Conservation (phyloP, 2,888 invertebrate species). For the Disparrhopalites patrizii region DNA sequence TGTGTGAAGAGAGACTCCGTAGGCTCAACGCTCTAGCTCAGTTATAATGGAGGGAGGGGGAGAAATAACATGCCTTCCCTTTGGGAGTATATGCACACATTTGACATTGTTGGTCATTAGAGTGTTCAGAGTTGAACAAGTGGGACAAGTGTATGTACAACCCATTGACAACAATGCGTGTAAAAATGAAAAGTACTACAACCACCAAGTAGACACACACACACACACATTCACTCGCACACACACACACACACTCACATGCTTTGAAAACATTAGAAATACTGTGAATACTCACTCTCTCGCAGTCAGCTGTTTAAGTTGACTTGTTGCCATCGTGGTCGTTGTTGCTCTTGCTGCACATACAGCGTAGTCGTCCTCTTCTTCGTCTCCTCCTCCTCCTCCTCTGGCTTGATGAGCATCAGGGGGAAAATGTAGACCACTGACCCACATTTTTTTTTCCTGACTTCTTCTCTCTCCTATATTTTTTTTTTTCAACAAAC, state of each 20-base stretch:
- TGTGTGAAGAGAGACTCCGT: background rate
- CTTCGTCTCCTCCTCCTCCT: too few species aligned
- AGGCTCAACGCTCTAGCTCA: too few species aligned
- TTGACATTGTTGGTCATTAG: constrained; percentile 31
- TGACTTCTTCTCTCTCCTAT: constrained; percentile 14
- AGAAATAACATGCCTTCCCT: background rate
- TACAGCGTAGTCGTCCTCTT: too few species aligned
- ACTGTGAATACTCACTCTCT: too few species aligned
- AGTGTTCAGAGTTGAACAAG: constrained; percentile 28
- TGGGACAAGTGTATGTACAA: constrained; percentile 25
- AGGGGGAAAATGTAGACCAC: constrained; percentile 28
- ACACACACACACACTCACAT: background rate
- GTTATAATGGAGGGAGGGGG: too few species aligned
- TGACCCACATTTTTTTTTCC: constrained; percentile 29
- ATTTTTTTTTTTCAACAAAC: constrained; percentile 24
- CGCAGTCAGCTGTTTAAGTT: constrained; percentile 2
- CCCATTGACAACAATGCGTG: background rate
- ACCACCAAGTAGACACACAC: constrained; percentile 9
- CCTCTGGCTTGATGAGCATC: constrained; percentile 7
- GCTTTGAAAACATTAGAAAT: constrained; percentile 18
- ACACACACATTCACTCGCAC: constrained; percentile 1
- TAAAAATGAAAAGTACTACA: constrained; percentile 10
- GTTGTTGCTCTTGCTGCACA: too few species aligned
- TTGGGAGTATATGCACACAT: constrained; percentile 3
- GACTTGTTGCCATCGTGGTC: constrained; percentile 2